These are phyloP conservation scores for Villa cingulata DNA, from an alignment of 2,888 invertebrate genomes.

Conservation along the genomic window DNA sequence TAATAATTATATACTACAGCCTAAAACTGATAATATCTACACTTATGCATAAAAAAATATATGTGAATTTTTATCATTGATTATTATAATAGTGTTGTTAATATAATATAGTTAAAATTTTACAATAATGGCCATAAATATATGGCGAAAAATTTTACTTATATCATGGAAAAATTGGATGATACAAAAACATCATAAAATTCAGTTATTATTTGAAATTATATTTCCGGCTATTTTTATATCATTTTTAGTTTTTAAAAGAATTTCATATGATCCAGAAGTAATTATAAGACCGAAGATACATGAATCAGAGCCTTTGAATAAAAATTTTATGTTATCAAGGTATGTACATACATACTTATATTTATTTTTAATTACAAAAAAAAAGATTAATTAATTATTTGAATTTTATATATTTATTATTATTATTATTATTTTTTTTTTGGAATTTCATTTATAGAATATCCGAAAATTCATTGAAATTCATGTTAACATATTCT, in stretches of 20 bases:
- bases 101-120: too few relatives aligned
- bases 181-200: conserved; percentile 51
- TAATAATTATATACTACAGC: too few relatives aligned
- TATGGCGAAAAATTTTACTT: conserved; percentile 43
- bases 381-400: too few relatives aligned
- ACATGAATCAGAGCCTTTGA: neutral
- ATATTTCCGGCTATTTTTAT: conserved; percentile 48
- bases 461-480: neutral
- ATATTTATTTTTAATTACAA: too few relatives aligned
- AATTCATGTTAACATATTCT: conserved; percentile 7
- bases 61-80: too few relatives aligned
- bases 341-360: too few relatives aligned
- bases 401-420: neutral
- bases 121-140: conserved; percentile 7
- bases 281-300: conserved; percentile 4
- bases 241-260: conserved; percentile 48
- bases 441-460: neutral
- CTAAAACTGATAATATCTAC: too few relatives aligned
- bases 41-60: too few relatives aligned
- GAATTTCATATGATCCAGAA: conserved; percentile 47
- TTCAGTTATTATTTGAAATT: conserved; percentile 51
- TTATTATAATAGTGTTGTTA: too few relatives aligned
- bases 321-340: neutral
- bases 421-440: neutral
- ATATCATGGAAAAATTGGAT: conserved; percentile 67